A percentile compares a stretch with the other conserved stretches of the same genome.
Conservation (phyloP, 2,888 invertebrate genomes). For the Eilema sororculum region DNA sequence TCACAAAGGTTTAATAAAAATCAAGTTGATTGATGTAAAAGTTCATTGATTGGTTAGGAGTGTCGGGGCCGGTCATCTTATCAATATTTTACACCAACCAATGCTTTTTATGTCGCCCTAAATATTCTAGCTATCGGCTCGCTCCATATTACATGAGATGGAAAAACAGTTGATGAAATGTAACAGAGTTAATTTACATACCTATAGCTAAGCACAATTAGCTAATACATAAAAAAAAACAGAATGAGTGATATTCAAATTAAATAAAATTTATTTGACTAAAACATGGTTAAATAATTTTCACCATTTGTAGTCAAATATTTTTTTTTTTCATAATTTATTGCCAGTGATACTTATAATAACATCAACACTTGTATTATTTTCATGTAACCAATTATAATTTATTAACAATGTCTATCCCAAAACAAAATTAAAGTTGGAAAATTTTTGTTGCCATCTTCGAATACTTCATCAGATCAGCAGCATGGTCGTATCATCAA, state of each 20-base stretch:
- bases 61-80: background rate
- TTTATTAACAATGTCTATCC: no score
- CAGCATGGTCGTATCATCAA: background rate
- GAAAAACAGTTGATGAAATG: background rate
- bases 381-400: no score
- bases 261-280: background rate
- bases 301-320: no score
- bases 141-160: background rate
- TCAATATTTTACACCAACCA: background rate
- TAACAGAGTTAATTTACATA: no score
- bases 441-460: background rate
- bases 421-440: no score
- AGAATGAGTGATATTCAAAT: no score
- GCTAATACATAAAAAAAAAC: background rate
- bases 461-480: background rate
- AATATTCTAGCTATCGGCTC: background rate
- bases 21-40: slow-evolving; percentile 4
- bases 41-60: background rate
- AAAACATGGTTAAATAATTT: background rate
- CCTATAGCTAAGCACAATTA: no score
- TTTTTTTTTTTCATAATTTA: no score
- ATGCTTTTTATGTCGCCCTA: background rate
- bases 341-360: no score
- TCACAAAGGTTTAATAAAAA: background rate
- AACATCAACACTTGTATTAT: background rate